phyloP scores from a whole-genome alignment of 2,113 vertebrate species.

The Alligator mississippiensis region DNA sequence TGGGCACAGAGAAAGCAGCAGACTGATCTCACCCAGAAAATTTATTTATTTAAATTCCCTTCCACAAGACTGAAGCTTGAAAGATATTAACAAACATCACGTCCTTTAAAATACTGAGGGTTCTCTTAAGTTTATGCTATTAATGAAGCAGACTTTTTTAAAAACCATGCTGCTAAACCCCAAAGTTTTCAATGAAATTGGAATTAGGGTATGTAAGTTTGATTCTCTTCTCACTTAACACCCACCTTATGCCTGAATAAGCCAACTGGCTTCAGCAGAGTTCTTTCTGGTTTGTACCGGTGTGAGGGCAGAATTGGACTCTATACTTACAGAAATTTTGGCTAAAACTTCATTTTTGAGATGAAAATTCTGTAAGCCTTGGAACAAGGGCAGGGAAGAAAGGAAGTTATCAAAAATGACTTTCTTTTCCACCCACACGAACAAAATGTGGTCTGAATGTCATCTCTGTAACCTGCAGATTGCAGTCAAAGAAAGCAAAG shows the following conservation, averaged over 20 bases:
- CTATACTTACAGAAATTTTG: not conserved
- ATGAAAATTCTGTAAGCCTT: not conserved
- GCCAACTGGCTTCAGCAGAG: not conserved
- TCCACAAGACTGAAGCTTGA: not conserved
- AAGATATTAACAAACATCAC: not conserved
- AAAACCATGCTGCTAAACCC: not conserved
- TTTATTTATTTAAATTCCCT: not conserved
- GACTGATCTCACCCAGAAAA: not conserved
- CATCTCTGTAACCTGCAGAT: not conserved
- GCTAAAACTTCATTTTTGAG: not conserved
- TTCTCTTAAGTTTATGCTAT: not conserved
- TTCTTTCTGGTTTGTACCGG: fast-evolving
- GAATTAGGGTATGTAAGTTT: fast-evolving
- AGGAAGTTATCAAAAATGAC: not conserved
- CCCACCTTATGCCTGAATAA: not conserved
- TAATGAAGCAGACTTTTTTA: not conserved
- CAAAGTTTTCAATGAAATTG: fast-evolving
- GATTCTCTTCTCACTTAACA: not conserved
- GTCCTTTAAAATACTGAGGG: not conserved
- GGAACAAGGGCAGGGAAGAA: not conserved
- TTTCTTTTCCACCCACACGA: not conserved
- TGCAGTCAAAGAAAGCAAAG: not conserved
- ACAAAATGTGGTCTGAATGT: not conserved
- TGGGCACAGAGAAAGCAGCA: not conserved
- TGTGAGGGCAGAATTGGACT: not conserved